These are phyloP conservation scores for Aromia moschata DNA, from an alignment of 2,888 invertebrate species.

Conservation along the genomic window DNA sequence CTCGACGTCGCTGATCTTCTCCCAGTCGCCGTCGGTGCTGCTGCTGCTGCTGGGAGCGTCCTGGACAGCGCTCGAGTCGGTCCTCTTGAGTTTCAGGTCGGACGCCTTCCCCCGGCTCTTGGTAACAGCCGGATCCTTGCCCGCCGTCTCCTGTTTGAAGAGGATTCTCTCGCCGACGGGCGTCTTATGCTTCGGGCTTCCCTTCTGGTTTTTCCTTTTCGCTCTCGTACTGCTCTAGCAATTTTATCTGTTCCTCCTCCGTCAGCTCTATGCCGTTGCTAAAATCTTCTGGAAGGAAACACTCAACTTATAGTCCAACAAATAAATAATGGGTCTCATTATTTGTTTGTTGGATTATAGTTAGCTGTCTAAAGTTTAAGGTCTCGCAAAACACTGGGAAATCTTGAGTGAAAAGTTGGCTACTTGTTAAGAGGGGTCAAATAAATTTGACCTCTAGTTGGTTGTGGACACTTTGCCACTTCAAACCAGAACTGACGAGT, in stretches of 20 bases:
- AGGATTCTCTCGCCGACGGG: constrained; percentile 38
- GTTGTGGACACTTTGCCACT: no score
- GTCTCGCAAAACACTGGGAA: no score
- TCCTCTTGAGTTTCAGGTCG: constrained; percentile 48
- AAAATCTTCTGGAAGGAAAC: constrained; percentile 73
- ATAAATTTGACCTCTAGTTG: no score
- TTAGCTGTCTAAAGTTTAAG: no score
- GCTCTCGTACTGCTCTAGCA: constrained; percentile 74
- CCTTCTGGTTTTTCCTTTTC: constrained; percentile 62
- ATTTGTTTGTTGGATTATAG: no score
- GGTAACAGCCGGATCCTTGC: constrained; percentile 30
- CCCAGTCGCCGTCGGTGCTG: constrained; percentile 64
- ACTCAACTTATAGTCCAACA: no score
- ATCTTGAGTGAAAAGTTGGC: no score
- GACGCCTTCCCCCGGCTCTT: constrained; percentile 31
- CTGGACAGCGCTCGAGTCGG: constrained; percentile 51
- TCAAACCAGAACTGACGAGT: no score
- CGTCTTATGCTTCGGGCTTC: constrained; percentile 38
- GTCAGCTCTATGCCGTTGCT: constrained; percentile 72
- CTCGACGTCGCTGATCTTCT: constrained; percentile 59
- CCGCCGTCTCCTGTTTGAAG: constrained; percentile 46
- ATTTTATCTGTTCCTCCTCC: constrained; percentile 75
- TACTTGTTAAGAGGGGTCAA: no score
- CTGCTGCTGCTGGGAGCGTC: constrained; percentile 55
- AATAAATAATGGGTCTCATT: no score